These are phyloP conservation scores for Dione juno DNA, from an alignment of 2,888 invertebrate genomes.

Conservation along the genomic window DNA sequence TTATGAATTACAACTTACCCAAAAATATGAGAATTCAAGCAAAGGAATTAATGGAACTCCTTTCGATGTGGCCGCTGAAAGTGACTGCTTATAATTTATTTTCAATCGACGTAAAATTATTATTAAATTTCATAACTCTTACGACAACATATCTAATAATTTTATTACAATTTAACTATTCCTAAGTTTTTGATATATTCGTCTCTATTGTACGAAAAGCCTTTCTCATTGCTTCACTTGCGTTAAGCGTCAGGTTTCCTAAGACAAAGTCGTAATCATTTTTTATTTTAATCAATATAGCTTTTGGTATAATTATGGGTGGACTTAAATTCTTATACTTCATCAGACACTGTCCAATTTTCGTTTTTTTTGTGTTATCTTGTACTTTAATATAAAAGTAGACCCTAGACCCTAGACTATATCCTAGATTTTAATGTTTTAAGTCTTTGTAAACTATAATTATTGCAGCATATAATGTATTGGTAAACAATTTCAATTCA, in stretches of 20 bases:
- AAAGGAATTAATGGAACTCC: conserved; percentile 67
- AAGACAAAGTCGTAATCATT: too few relatives aligned
- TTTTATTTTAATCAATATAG: too few relatives aligned
- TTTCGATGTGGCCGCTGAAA: conserved; percentile 61
- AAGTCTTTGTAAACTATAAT: too few relatives aligned
- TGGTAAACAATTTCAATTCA: background rate
- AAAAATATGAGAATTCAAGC: conserved; percentile 62
- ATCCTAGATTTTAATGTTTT: background rate
- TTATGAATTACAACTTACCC: conserved; percentile 67
- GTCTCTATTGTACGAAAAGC: background rate
- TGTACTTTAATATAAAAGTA: background rate
- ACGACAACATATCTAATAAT: conserved; percentile 71
- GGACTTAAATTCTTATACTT: too few relatives aligned
- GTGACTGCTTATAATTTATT: conserved; percentile 63
- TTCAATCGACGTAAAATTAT: conserved; percentile 64
- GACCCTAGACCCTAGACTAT: background rate
- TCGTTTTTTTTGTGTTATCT: too few relatives aligned
- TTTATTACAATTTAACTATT: conserved; percentile 4
- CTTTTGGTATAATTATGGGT: too few relatives aligned
- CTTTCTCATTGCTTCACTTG: background rate
- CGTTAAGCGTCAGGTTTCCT: too few relatives aligned
- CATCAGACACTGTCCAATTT: too few relatives aligned
- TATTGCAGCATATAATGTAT: too few relatives aligned
- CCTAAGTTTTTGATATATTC: background rate
- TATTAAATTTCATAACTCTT: conserved; percentile 68